phyloP scores from a whole-genome alignment of 23 tunicate species.

The Halocynthia roretzi region DNA sequence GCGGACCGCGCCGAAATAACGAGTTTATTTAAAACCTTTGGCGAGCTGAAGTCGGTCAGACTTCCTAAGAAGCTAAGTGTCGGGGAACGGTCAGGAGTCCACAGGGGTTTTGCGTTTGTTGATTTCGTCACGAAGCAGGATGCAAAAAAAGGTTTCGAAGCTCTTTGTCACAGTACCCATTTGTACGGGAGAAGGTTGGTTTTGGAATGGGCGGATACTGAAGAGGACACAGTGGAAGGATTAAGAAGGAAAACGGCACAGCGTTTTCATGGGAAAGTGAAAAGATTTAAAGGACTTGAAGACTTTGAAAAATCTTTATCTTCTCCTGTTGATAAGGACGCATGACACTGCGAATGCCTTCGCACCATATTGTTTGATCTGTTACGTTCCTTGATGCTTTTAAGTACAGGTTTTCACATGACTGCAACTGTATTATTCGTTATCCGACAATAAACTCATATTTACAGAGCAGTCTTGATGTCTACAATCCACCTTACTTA shows the following conservation, averaged over 20 bases:
- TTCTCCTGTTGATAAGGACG: background rate
- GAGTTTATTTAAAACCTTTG: slow-evolving; percentile 83
- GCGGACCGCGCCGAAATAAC: slow-evolving; percentile 63
- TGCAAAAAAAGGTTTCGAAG: slow-evolving; percentile 87
- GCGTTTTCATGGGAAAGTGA: slow-evolving; percentile 25
- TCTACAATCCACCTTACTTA: no score
- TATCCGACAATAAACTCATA: no score
- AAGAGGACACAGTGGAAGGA: slow-evolving; percentile 41
- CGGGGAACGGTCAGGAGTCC: slow-evolving; percentile 50
- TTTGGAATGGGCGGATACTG: slow-evolving; percentile 97
- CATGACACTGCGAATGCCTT: no score
- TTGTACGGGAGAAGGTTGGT: slow-evolving; percentile 95
- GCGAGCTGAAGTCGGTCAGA: slow-evolving; percentile 82
- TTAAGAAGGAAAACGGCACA: slow-evolving; percentile 52
- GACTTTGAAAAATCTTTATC: slow-evolving; percentile 20
- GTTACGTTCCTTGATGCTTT: no score
- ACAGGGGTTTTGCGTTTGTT: slow-evolving; percentile 96
- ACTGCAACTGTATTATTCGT: no score
- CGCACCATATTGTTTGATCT: no score
- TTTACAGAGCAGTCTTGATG: no score
- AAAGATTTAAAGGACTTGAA: slow-evolving; percentile 11
- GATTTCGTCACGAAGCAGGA: slow-evolving; percentile 74
- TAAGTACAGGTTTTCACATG: no score
- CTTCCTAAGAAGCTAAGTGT: slow-evolving; percentile 60
- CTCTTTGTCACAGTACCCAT: slow-evolving; percentile 87